These are phyloP conservation scores for Stomatorhinus walkeri DNA, from an alignment of 2,797 vertebrate genomes.

Conservation along the genomic window DNA sequence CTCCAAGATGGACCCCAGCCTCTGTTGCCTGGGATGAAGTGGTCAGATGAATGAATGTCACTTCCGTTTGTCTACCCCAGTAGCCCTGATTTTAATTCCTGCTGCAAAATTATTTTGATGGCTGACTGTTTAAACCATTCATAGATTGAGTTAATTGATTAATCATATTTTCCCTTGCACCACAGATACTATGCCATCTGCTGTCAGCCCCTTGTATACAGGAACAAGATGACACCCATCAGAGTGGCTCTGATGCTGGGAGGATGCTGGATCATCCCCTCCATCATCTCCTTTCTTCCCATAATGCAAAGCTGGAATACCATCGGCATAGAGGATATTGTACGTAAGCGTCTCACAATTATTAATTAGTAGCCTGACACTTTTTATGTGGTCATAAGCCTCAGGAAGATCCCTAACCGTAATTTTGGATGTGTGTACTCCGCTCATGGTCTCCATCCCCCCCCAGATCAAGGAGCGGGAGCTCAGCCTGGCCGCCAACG, in stretches of 20 bases:
- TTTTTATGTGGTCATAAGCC: neutral
- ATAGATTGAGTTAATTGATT: neutral
- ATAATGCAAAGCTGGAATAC: constrained; percentile 76
- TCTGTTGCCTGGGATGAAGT: neutral
- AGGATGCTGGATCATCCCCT: constrained; percentile 71
- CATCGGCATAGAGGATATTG: constrained; percentile 72
- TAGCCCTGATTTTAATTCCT: neutral
- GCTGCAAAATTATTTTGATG: neutral
- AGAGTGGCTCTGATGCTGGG: constrained; percentile 66
- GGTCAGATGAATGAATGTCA: neutral
- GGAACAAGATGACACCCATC: constrained; percentile 71
- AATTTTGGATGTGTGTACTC: neutral
- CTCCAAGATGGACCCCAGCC: neutral
- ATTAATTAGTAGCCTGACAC: neutral
- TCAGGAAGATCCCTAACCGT: neutral
- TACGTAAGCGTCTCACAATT: constrained; percentile 45
- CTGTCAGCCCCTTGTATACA: constrained; percentile 73
- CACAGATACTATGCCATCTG: constrained; percentile 67
- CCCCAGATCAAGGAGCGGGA: constrained; percentile 57
- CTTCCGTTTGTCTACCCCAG: neutral
- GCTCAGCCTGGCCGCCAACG: constrained; percentile 45
- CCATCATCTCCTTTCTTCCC: constrained; percentile 73
- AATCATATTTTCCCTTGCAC: neutral
- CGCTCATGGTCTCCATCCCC: neutral
- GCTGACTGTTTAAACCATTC: neutral